These are phyloP conservation scores for Pantherophis alleghaniensis DNA, from an alignment of 2,797 vertebrate genomes.

Conservation along the genomic window DNA sequence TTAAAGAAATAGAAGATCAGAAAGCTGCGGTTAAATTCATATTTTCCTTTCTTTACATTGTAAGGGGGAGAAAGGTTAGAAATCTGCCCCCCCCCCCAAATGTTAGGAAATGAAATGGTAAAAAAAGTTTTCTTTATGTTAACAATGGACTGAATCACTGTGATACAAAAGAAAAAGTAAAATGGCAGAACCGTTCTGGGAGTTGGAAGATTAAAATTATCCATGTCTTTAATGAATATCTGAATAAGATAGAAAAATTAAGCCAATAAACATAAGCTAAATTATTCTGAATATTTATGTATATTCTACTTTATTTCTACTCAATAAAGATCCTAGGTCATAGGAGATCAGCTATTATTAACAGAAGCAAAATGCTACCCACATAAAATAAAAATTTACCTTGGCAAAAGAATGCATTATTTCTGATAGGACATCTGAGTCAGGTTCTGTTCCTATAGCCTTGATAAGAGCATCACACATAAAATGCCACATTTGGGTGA, in stretches of 20 bases:
- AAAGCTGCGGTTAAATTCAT: neutral
- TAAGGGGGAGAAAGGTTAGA: neutral
- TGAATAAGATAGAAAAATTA: neutral
- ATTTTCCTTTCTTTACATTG: neutral
- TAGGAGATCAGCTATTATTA: neutral
- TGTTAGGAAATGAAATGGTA: neutral
- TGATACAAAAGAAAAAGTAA: neutral
- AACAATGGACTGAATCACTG: neutral
- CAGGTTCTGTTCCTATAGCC: slow-evolving; percentile 95
- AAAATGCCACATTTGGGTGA: slow-evolving; percentile 99
- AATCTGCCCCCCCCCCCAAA: neutral
- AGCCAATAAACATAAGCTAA: neutral
- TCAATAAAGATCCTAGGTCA: neutral
- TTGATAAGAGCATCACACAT: slow-evolving; percentile 99
- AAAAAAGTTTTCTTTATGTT: neutral
- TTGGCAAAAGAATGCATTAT: slow-evolving; percentile 99
- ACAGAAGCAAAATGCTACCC: neutral
- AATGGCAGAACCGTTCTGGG: neutral
- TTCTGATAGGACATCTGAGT: slow-evolving; percentile 96
- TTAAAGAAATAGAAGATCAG: neutral
- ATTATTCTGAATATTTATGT: neutral
- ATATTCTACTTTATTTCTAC: neutral
- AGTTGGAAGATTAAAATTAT: neutral
- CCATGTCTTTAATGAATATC: neutral
- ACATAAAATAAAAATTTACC: slow-evolving; percentile 66